These are phyloP conservation scores for Calidris pygmaea DNA, from an alignment of 2,113 vertebrate species.

Conservation along the genomic window DNA sequence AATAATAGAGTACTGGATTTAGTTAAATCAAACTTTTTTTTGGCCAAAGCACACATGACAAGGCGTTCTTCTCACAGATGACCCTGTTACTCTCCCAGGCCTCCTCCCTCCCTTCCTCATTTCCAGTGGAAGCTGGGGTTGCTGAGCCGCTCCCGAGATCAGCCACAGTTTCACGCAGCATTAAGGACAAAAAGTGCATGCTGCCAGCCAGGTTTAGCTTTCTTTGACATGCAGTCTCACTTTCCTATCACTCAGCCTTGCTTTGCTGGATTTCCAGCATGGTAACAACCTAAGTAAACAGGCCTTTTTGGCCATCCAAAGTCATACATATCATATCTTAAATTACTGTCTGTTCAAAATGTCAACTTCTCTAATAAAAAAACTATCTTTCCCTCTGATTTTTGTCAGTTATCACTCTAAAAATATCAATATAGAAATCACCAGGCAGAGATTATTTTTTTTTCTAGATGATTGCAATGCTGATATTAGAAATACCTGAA, in stretches of 20 bases:
- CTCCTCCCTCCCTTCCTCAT: no score
- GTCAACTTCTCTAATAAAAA: background rate
- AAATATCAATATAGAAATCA: background rate
- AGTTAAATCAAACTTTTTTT: no score
- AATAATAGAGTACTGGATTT: no score
- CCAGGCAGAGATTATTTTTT: background rate
- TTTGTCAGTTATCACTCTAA: background rate
- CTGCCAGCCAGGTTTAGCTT: background rate
- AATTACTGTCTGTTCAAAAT: background rate
- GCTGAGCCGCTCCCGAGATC: background rate
- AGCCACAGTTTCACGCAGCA: background rate
- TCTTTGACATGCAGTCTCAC: background rate
- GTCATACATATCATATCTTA: background rate
- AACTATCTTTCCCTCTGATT: background rate
- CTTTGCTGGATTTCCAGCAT: background rate
- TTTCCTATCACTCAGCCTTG: background rate
- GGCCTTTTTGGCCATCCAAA: background rate
- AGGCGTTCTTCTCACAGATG: no score
- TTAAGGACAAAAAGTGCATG: background rate
- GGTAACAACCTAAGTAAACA: background rate
- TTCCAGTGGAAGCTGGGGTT: background rate
- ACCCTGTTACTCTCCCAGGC: no score
- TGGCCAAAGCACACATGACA: no score
- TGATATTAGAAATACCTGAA: background rate
- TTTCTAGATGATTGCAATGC: background rate